These are phyloP conservation scores for Zaprionus tsacasi DNA, from an alignment of 1,140 invertebrate genomes.

Conservation along the genomic window DNA sequence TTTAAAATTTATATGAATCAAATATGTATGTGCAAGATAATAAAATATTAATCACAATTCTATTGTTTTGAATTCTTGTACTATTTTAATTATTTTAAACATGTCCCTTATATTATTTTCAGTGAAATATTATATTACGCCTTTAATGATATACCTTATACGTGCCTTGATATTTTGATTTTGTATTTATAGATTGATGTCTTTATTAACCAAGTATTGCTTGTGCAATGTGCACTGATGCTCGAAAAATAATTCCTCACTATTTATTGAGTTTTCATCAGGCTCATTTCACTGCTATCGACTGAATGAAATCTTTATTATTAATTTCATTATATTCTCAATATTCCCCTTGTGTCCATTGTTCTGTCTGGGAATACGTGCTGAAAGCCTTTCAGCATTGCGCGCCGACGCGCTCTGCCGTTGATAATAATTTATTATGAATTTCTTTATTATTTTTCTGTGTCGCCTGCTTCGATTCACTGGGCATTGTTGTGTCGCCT, in stretches of 20 bases:
- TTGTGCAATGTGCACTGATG: not conserved
- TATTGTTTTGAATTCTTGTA: not conserved
- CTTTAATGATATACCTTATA: too few species aligned
- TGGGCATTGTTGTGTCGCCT: slow-evolving; percentile 47
- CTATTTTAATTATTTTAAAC: not conserved
- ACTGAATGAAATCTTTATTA: slow-evolving; percentile 38
- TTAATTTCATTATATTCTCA: slow-evolving; percentile 52
- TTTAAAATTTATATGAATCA: too few species aligned
- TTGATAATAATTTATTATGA: slow-evolving; percentile 68
- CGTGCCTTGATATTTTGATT: not conserved
- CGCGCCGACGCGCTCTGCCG: slow-evolving; percentile 24
- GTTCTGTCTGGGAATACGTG: slow-evolving; percentile 22
- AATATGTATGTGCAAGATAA: too few species aligned
- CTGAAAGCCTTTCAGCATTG: slow-evolving; percentile 44
- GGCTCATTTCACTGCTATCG: slow-evolving; percentile 22
- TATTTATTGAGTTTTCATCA: slow-evolving; percentile 18
- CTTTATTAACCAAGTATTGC: not conserved
- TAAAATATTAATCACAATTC: too few species aligned
- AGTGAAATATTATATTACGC: too few species aligned
- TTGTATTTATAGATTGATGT: not conserved
- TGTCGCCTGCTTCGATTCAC: slow-evolving; percentile 26
- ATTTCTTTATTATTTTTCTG: slow-evolving; percentile 61
- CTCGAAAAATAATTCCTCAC: slow-evolving; percentile 17
- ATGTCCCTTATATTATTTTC: too few species aligned
- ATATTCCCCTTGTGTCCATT: slow-evolving; percentile 18